Conservation (phyloP, 2,888 invertebrate species). For the Cryptops parisi region DNA sequence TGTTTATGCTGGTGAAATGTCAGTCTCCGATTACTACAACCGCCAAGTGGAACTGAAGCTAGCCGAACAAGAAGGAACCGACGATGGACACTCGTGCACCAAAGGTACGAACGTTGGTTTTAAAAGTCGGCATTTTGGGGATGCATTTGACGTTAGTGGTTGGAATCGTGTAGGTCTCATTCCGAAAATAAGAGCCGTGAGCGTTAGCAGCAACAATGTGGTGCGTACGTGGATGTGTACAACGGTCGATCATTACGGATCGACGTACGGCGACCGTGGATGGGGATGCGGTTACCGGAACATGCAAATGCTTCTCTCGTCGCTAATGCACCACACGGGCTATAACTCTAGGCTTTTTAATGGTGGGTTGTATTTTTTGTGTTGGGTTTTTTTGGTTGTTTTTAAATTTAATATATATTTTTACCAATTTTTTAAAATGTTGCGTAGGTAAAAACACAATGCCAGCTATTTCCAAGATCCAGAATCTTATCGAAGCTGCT, state of each 20-base stretch:
- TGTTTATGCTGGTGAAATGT: slow-evolving; percentile 70
- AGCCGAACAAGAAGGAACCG: slow-evolving; percentile 61
- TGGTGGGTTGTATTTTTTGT: slow-evolving; percentile 23
- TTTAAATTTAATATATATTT: background rate
- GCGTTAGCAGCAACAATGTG: slow-evolving; percentile 39
- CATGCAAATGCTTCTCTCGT: slow-evolving; percentile 81
- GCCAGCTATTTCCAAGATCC: slow-evolving; percentile 71
- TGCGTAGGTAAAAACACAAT: slow-evolving; percentile 39
- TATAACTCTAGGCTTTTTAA: slow-evolving; percentile 45
- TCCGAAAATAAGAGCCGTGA: slow-evolving; percentile 27
- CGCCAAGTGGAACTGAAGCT: slow-evolving; percentile 57
- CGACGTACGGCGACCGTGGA: slow-evolving; percentile 74
- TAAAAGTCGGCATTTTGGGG: no score
- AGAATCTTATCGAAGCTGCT: slow-evolving; percentile 66
- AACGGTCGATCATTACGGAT: slow-evolving; percentile 70
- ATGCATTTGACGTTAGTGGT: no score
- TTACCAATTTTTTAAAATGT: background rate
- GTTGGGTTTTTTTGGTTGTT: background rate
- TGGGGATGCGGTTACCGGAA: slow-evolving; percentile 91
- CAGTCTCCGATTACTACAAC: slow-evolving; percentile 71
- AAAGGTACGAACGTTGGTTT: slow-evolving; percentile 50
- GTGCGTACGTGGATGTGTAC: slow-evolving; percentile 58
- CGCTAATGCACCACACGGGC: slow-evolving; percentile 51
- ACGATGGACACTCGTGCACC: slow-evolving; percentile 66
- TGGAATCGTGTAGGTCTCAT: slow-evolving; percentile 26